A percentile compares a stretch with the other conserved stretches of the same genome.
phyloP scores from a whole-genome alignment of 2,888 invertebrate genomes.

The Odontocerum albicorne region DNA sequence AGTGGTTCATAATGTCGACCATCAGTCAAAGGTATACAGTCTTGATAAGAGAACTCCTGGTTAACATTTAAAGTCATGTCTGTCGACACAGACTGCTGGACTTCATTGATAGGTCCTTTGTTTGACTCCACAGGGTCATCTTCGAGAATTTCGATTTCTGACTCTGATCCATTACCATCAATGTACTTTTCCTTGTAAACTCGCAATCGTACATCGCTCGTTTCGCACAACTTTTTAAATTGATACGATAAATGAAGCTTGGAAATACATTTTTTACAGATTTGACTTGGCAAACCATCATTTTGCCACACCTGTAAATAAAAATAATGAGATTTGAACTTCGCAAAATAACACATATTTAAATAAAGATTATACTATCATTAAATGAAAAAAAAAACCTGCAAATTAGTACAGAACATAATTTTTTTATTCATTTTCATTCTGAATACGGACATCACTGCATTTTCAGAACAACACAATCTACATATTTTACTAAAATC shows the following conservation, averaged over 20 bases:
- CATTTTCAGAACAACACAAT: constrained; percentile 45
- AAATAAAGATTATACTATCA: neutral
- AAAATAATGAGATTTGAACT: neutral
- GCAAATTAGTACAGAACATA: constrained; percentile 50
- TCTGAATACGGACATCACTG: constrained; percentile 51
- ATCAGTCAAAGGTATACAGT: constrained; percentile 16
- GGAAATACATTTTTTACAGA: constrained; percentile 50
- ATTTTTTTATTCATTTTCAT: constrained; percentile 50
- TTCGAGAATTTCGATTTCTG: constrained; percentile 5
- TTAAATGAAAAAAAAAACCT: constrained; percentile 40
- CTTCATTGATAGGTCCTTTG: neutral
- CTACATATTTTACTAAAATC: constrained; percentile 42
- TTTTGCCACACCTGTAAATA: constrained; percentile 49
- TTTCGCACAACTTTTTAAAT: constrained; percentile 51
- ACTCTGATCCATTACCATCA: constrained; percentile 32
- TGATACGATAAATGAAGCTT: constrained; percentile 51
- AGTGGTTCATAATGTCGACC: constrained; percentile 28
- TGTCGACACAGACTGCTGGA: neutral
- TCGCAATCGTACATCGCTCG: constrained; percentile 48
- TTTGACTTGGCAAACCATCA: constrained; percentile 49
- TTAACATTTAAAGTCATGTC: constrained; percentile 14
- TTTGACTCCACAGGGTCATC: constrained; percentile 11
- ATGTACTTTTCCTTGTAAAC: constrained; percentile 40
- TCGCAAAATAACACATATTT: neutral
- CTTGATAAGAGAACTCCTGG: constrained; percentile 14